phyloP scores from a whole-genome alignment of 2,888 invertebrate species.

The Amorpha juglandis region DNA sequence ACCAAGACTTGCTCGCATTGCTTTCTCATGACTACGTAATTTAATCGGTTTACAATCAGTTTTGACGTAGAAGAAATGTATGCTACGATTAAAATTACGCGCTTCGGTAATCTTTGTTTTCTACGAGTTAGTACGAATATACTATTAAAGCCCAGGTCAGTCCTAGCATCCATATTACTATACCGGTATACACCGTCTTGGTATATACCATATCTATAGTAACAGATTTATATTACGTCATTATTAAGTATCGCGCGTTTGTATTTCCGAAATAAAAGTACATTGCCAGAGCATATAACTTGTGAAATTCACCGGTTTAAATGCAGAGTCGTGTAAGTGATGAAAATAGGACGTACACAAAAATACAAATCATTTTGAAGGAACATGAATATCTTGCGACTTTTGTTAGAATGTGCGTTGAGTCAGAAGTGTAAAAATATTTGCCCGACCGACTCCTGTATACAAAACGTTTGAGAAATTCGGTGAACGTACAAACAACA shows the following conservation, averaged over 20 bases:
- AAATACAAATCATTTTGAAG: background rate
- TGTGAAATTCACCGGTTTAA: background rate
- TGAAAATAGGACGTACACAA: background rate
- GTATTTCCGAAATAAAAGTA: too few species aligned
- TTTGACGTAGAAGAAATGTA: background rate
- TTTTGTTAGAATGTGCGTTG: conserved; percentile 14
- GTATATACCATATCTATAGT: too few species aligned
- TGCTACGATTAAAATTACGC: too few species aligned
- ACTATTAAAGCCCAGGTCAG: too few species aligned
- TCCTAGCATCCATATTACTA: too few species aligned
- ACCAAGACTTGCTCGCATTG: conserved; percentile 6
- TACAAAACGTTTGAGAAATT: conserved; percentile 2
- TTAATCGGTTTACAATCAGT: background rate
- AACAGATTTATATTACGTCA: too few species aligned
- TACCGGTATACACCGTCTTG: too few species aligned
- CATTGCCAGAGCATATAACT: too few species aligned
- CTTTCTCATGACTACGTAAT: conserved; percentile 9
- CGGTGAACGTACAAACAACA: conserved; percentile 6
- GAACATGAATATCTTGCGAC: background rate
- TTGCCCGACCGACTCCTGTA: background rate
- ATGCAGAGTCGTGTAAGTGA: background rate
- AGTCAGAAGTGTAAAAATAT: conserved; percentile 18
- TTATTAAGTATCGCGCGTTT: too few species aligned
- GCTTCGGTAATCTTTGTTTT: too few species aligned
- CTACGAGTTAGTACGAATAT: too few species aligned